Evolutionary conservation across 2,888 invertebrate species (phyloP), one percentile per base, ranked within the genome.

Genomic region (Sericinus montela): DNA sequence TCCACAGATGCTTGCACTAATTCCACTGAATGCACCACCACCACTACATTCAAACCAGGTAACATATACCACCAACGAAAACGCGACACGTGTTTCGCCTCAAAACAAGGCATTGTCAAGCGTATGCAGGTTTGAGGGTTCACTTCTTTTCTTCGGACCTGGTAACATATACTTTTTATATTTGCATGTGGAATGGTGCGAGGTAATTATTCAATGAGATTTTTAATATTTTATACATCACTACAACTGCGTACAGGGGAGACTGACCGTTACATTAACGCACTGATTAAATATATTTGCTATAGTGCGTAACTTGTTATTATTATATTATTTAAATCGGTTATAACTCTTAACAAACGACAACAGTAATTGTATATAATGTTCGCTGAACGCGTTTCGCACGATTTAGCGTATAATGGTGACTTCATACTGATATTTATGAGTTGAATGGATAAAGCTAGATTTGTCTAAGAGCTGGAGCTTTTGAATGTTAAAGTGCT

Each of bases 261-360:
- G 35, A 16, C 30, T 32, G 34, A 39, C 32, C 28, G 19, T 25
- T 49, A 49, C 34, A 42, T 48, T 23, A 44, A 7, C 37, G 37
- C 4, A 11, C 8, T 10, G 25, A 1, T 16, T 25, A 32, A 39
- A 39, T 38, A 39, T 40, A n/a, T 14, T 39, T 28, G 23, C 45
- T 10, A 15, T 30, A 23, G 25, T 13, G 29, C 25, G 40, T n/a
- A 30, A 39, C 32, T 19, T 38, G 39, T 32, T 44, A 32, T 58
- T 60, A 54, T 58, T 60, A 62, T 67, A 65, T 64, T 70, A 72
- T 67, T 66, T 63, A 66, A 69, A 67, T 67, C 59, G 63, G 65
- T 67, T 67, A 72, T 79, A 80, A 72, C 58, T 72, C 65, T 58
- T 72, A 69, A 75, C 66, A 69, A 71, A 74, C 59, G 69, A 59